Evolutionary conservation across 2,888 invertebrate species (phyloP), one percentile per base, ranked within the genome.

Genomic region (Apamea monoglypha): DNA sequence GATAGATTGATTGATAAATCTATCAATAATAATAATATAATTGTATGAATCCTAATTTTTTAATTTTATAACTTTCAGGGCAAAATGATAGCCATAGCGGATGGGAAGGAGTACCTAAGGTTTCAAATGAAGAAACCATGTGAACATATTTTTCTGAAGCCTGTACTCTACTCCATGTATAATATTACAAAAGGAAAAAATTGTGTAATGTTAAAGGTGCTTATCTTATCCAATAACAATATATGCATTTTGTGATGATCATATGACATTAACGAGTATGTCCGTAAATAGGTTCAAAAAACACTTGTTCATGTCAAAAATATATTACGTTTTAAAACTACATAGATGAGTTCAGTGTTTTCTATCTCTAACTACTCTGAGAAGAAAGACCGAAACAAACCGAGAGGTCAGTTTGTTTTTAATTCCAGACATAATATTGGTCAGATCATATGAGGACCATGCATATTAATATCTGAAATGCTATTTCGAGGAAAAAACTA

Each of bases 91-190:
- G 61, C 61, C 1, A 68, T 80, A 36, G 25, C 44, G 1, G 53
- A 74, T 18, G 74, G 53, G 21, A 81, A 67, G 36, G 67, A 68
- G 14, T 74, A 56, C 25, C 8, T 80, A 3, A 68, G 80, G 16
- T 18, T 81, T 2, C 53, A 74, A 44, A 74, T 81, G 82, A 81
- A 82, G 25, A 81, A 68, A 53, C 82, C 75, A 0, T 82, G 82
- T 44, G 82, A 82, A 36, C 68, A 80, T 74, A 0, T 80, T 0
- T 68, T 74, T 36, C 5, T 80, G 36, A 80, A 56, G 53, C 82
- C 82, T 10, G 3, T 82, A n/a, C 1, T 82, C 1, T 63, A 76
- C 40, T 63, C 77, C 47, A 29, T 59, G 10, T 83, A 1, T 40
- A 83, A 59, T 69, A 59, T 76, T 32, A 76, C 83, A 66, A 83